phyloP scores from a whole-genome alignment of 2,888 invertebrate genomes.

The Lissonota sp. region DNA sequence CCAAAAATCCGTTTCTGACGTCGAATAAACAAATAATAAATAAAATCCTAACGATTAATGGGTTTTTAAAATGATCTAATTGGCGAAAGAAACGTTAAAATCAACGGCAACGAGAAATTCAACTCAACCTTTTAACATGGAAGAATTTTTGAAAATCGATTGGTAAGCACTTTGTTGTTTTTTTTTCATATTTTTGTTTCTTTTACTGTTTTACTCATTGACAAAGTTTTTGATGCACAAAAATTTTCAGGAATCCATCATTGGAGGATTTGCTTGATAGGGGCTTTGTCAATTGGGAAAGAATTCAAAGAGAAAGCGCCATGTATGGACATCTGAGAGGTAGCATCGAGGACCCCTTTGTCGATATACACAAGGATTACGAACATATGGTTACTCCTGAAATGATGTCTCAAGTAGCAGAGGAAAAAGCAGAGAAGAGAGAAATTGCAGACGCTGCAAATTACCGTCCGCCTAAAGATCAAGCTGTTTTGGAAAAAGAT shows the following conservation, averaged over 20 bases:
- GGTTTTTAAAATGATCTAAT: too few species aligned
- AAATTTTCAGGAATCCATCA: slow-evolving; percentile 72
- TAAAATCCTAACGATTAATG: too few species aligned
- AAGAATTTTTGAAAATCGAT: slow-evolving; percentile 73
- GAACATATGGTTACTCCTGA: slow-evolving; percentile 52
- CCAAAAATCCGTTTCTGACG: too few species aligned
- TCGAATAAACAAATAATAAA: too few species aligned
- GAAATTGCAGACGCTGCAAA: not conserved
- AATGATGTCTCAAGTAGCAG: slow-evolving; percentile 28
- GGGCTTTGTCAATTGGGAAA: slow-evolving; percentile 73
- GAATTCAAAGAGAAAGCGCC: slow-evolving; percentile 74
- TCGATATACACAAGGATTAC: slow-evolving; percentile 69
- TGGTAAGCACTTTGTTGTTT: slow-evolving; percentile 69
- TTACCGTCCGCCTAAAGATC: not conserved
- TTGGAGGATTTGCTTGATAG: slow-evolving; percentile 77
- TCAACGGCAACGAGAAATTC: too few species aligned
- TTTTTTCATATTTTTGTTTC: slow-evolving; percentile 5
- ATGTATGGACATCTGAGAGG: slow-evolving; percentile 75
- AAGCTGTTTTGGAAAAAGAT: not conserved
- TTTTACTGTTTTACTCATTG: slow-evolving; percentile 8
- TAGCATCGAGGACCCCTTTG: slow-evolving; percentile 75
- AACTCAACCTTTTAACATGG: slow-evolving; percentile 68
- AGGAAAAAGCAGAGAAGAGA: slow-evolving; percentile 8
- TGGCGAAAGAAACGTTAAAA: too few species aligned
- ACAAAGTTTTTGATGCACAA: not conserved